Evolutionary conservation across 2,888 invertebrate species (phyloP), one percentile per base, ranked within the genome.

Genomic region (Nephrotoma guestfalica): DNA sequence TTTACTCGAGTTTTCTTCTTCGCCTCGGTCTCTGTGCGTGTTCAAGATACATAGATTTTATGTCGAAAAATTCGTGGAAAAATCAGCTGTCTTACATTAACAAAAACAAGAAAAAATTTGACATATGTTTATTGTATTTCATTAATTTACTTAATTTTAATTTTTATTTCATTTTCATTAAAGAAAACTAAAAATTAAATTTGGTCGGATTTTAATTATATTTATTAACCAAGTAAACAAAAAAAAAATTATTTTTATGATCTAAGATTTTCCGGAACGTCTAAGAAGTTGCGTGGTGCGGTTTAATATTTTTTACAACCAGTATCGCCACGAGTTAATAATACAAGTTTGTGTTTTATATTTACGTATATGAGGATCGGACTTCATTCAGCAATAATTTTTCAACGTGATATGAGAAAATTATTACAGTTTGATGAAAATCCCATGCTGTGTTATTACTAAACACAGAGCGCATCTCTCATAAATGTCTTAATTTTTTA

Each of bases 401-500:
- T 71, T 30, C 30, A 71, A 30, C n/a, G 71, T 9, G 71, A 71
- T 71, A 30, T 71, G 9, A 71, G 30, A 71, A 71, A 71, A 71
- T 71, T 71, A 71, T 30, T 71, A 71, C 71, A 71, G 30, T 71
- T 71, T 71, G 71, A 71, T 71, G 71, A 71, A 71, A 71, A 71
- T 71, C 71, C 71, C 84, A 84, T 84, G 84, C 84, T 84, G 84
- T 84, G 41, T 41, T 41, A 84, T 84, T 84, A 84, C 71, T 71
- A 71, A 71, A 30, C 42, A 41, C 41, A 84, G 84, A 41, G 15
- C 41, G 42, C 84, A 41, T 42, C 84, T 84, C 41, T 84, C 84
- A 84, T 84, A 84, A 84, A 84, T 84, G 84, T 41, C 84, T 84
- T 84, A 84, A 84, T 84, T 84, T 84, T 42, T 84, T 84, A 41